These are phyloP conservation scores for Acridotheres tristis DNA, from an alignment of 2,797 vertebrate species.

Conservation along the genomic window DNA sequence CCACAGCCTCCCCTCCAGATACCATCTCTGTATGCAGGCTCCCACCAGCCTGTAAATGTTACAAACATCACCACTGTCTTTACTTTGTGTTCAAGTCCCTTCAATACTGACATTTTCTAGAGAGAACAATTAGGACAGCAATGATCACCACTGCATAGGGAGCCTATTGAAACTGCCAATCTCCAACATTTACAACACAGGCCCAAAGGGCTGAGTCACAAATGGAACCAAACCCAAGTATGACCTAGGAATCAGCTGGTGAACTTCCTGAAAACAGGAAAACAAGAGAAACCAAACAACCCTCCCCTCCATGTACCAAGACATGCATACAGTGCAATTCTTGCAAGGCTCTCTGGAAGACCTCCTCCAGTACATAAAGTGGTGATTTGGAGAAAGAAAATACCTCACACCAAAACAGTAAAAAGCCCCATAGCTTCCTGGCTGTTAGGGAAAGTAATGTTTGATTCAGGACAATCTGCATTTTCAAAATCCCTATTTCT, in stretches of 20 bases:
- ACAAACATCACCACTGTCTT: not conserved
- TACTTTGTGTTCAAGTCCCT: not conserved
- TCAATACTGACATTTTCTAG: not conserved
- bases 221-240: constrained; percentile 15
- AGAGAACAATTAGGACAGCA: not conserved
- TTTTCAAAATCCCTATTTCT: not conserved
- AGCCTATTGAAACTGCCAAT: not conserved
- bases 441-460: not conserved
- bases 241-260: not conserved
- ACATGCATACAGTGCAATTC: not conserved
- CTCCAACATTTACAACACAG: not conserved
- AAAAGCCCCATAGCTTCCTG: not conserved
- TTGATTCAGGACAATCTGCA: not conserved
- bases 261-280: not conserved
- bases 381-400: not conserved
- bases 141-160: not conserved
- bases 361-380: not conserved
- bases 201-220: not conserved
- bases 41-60: accelerated
- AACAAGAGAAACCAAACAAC: not conserved
- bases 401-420: not conserved
- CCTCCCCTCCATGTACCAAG: not conserved
- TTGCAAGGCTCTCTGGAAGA: not conserved
- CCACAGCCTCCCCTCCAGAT: not conserved
- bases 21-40: not conserved